Evolutionary conservation across 2,113 vertebrate species (phyloP), one percentile per base, ranked within the genome.

Genomic region (Xenopus borealis): DNA sequence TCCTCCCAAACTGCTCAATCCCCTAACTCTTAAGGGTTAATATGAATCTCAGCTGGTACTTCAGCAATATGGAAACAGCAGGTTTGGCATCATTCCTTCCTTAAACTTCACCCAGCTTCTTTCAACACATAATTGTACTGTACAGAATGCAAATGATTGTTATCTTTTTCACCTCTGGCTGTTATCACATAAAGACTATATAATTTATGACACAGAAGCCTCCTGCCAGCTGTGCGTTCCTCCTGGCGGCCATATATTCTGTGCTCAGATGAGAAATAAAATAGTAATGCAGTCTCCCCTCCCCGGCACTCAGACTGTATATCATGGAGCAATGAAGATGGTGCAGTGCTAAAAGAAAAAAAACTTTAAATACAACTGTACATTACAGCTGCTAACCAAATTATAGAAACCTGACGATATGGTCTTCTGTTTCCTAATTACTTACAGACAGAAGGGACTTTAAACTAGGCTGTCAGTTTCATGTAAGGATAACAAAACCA

Each of bases 171-270:
- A 76, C 74, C 67, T 70, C 74, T 76, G 74, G 74, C 74, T 69
- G 74, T 76, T 76, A 76, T 70, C 47, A 69, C 74, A 76, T 76
- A 76, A 76, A 76, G 74, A 76, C 66, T 76, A 33, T 76, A 76
- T 76, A 70, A 76, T 76, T 76, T 76, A 76, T 18, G 47, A 55
- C 62, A 23, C 53, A 19, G 46, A 67, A 70, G 74, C 74, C 67
- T 76, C 66, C 47, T 64, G 74, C 74, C 74, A 76, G 74, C 74
- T 76, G 74, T 70, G 74, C 74, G 23, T 70, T 64, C 67, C 66
- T 70, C 67, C 59, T 76, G 67, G 67, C 30, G 11, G 27, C 67
- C 74, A 76, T 76, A 76, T 70, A 76, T 70, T 70, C 66, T 76
- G 46, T 10, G 47, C 67, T 63, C 47, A 16, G 33, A 64, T 46